Evolutionary conservation across 2,888 invertebrate species (phyloP), one percentile per base, ranked within the genome.

Genomic region (Drosophila pegasa): DNA sequence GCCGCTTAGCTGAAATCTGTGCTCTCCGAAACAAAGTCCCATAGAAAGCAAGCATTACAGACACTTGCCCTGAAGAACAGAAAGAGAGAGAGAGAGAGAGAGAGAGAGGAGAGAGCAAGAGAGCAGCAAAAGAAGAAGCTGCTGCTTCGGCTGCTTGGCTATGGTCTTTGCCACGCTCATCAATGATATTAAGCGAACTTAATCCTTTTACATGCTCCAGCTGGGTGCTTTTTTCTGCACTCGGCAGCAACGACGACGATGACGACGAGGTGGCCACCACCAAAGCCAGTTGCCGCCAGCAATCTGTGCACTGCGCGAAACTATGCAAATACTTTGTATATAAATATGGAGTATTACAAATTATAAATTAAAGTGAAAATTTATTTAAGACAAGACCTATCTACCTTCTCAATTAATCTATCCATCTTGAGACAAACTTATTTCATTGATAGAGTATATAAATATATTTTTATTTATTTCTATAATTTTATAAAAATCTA

Each of bases 161-260:
- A 31, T 33, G 55, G 40, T 27, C 60, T 65, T 63, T 55, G 52
- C 41, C 47, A 57, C 66, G 75, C 83, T 87, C 87, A 87, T 87
- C 87, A 87, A 86, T 87, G 87, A 83, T 86, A 87, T 87, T 86
- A 86, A 87, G 81, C 81, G 85, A 75, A 76, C 81, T 80, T 86
- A 86, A 86, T 87, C 86, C 86, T 79, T 86, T 86, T 85, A 83
- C 87, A 81, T 78, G 71, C 80, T 75, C 55, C 75, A 75, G 79
- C 72, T 69, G 69, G 54, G 56, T 40, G 64, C 70, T 74, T 77
- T 72, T 75, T 75, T 68, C 69, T 86, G 74, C 65, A 71, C 69
- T 78, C 55, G 56, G 10, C 25, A 10, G 25, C 25, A 25, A 63
- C 54, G 35, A 41, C 50, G 62, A 27, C 29, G 14, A 14, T 4